These are phyloP conservation scores for Stenurella melanura DNA, from an alignment of 2,888 invertebrate genomes.

Conservation along the genomic window DNA sequence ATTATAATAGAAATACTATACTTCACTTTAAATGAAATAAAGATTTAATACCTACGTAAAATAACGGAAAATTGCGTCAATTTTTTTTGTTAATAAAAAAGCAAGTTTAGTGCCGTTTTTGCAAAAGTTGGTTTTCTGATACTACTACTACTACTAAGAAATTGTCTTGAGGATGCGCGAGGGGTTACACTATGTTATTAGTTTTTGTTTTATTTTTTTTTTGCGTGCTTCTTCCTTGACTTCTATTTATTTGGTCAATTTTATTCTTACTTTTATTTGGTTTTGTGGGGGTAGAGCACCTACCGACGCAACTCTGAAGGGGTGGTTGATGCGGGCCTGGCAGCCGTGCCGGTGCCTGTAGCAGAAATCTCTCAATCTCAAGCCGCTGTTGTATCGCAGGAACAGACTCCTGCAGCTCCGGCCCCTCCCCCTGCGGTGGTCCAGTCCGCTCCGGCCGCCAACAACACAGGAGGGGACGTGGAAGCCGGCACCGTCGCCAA, in stretches of 20 bases:
- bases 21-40: too few species aligned
- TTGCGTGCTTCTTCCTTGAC: slow-evolving; percentile 38
- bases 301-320: slow-evolving; percentile 74
- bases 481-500: slow-evolving; percentile 80
- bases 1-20: too few species aligned
- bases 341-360: slow-evolving; percentile 72
- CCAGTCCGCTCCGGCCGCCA: slow-evolving; percentile 68
- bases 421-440: slow-evolving; percentile 82
- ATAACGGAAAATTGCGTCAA: too few species aligned
- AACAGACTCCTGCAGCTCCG: slow-evolving; percentile 76
- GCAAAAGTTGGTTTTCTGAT: too few species aligned
- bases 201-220: background rate
- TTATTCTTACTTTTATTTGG: slow-evolving; percentile 61
- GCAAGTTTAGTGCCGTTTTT: too few species aligned
- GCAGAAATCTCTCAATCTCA: slow-evolving; percentile 72
- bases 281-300: slow-evolving; percentile 71
- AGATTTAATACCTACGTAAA: too few species aligned
- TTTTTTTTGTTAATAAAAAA: too few species aligned
- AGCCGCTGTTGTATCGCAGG: slow-evolving; percentile 67
- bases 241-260: slow-evolving; percentile 55
- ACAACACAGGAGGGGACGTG: slow-evolving; percentile 80
- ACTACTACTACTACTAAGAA: too few species aligned
- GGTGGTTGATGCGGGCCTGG: slow-evolving; percentile 73
- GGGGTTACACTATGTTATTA: background rate
- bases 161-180: too few species aligned